Percentiles rank a stretch among this genome's conserved stretches.
These are phyloP conservation scores for Epinephelus awoara DNA, from an alignment of 2,797 vertebrate species.

Conservation along the genomic window DNA sequence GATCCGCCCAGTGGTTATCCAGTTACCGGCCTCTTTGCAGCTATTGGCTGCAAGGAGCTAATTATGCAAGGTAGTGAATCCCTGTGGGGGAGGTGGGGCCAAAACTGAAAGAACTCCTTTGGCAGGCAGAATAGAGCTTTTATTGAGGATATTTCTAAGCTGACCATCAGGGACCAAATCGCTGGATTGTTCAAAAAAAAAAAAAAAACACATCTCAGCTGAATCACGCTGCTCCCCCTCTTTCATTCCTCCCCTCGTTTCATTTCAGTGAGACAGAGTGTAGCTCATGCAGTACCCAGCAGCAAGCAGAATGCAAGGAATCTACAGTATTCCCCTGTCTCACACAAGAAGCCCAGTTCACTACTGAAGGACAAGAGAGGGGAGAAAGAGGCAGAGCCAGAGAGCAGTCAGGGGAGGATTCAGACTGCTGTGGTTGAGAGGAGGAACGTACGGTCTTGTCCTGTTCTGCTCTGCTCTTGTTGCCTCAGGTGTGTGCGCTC, in stretches of 20 bases:
- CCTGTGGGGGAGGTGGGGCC: constrained; percentile 86
- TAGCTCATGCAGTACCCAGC: constrained; percentile 80
- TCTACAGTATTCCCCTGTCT: constrained; percentile 82
- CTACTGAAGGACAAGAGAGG: constrained; percentile 72
- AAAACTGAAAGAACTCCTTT: constrained; percentile 90
- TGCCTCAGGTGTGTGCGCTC: constrained; percentile 79
- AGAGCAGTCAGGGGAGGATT: constrained; percentile 70
- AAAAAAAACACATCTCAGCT: constrained; percentile 80
- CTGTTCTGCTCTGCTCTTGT: constrained; percentile 76
- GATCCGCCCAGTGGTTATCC: constrained; percentile 87
- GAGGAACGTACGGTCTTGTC: constrained; percentile 71
- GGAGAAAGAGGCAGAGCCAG: constrained; percentile 64
- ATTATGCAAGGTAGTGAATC: constrained; percentile 91
- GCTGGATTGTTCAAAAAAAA: constrained; percentile 86
- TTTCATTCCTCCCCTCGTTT: constrained; percentile 82
- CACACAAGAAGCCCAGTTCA: constrained; percentile 75
- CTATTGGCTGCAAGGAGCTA: constrained; percentile 85
- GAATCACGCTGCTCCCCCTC: constrained; percentile 82
- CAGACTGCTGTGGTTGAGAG: constrained; percentile 66
- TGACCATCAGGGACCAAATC: constrained; percentile 90
- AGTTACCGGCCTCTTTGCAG: constrained; percentile 83
- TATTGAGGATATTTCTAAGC: constrained; percentile 91
- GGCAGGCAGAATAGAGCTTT: constrained; percentile 91
- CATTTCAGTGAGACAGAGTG: constrained; percentile 82
- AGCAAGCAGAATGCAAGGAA: constrained; percentile 88